A percentile compares a stretch with the other conserved stretches of the same genome.
These are phyloP conservation scores for Urophycis tenuis DNA, from an alignment of 2,797 vertebrate genomes.

Conservation along the genomic window DNA sequence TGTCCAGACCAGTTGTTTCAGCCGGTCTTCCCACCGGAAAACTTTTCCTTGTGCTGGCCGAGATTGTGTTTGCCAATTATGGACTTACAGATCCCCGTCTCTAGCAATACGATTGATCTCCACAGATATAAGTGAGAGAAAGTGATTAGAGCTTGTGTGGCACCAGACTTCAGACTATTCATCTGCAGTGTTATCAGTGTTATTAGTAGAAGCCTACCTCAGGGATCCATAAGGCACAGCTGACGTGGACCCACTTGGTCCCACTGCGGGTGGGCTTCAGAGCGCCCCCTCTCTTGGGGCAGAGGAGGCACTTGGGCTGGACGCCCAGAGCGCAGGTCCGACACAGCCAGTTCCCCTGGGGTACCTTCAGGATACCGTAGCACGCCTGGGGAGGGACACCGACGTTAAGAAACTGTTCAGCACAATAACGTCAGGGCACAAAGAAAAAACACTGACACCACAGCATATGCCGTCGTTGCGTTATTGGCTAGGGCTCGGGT, in stretches of 20 bases:
- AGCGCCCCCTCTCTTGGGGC: conserved; percentile 94
- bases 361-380: conserved; percentile 96
- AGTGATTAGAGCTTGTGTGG: too few species aligned
- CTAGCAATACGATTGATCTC: not conserved
- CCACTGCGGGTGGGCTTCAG: conserved; percentile 98
- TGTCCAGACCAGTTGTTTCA: too few species aligned
- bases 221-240: conserved; percentile 98
- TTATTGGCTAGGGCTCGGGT: too few species aligned
- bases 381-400: conserved; percentile 73
- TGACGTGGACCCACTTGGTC: conserved; percentile 98
- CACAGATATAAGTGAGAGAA: not conserved
- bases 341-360: conserved; percentile 95
- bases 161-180: not conserved
- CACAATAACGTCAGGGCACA: conserved; percentile 69
- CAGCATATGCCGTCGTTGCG: too few species aligned
- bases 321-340: conserved; percentile 93
- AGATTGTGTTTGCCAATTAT: not conserved
- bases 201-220: conserved; percentile 82
- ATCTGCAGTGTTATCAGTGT: too few species aligned
- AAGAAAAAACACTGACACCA: not conserved
- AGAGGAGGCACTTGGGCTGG: conserved; percentile 87
- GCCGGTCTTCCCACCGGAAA: not conserved
- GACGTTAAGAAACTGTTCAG: not conserved
- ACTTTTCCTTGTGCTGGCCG: not conserved
- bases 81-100: not conserved